Evolutionary conservation across 2,888 invertebrate genomes (phyloP).

Genomic region (Clanis bilineata): DNA sequence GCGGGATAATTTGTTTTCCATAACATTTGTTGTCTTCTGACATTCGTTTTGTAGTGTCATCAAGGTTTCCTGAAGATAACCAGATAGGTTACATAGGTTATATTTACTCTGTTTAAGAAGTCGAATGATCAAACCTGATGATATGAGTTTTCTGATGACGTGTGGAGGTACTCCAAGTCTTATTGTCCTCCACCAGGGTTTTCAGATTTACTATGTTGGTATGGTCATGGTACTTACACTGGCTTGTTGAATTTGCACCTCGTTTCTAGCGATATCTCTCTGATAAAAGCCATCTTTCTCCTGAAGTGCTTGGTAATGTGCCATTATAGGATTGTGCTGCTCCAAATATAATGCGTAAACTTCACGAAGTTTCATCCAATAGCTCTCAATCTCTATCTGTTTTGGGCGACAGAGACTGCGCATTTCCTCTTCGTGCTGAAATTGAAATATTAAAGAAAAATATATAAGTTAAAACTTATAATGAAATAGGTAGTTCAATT

Average conservation of each 20-base stretch:
- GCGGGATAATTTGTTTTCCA: conserved; percentile 69
- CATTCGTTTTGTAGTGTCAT: conserved; percentile 75
- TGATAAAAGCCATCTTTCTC: conserved; percentile 80
- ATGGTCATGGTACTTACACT: conserved; percentile 42
- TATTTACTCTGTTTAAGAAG: no score
- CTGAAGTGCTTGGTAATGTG: conserved; percentile 59
- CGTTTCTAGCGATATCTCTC: conserved; percentile 71
- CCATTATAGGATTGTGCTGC: conserved; percentile 71
- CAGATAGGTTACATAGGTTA: neutral
- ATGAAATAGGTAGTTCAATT: no score
- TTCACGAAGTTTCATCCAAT: conserved; percentile 62
- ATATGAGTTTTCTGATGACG: no score
- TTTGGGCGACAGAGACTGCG: conserved; percentile 64
- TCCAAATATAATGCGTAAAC: conserved; percentile 65
- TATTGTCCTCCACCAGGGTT: no score
- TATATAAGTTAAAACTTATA: no score
- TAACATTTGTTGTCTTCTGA: conserved; percentile 64
- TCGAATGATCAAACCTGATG: no score
- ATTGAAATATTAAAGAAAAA: neutral
- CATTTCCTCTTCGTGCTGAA: conserved; percentile 72
- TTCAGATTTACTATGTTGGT: no score
- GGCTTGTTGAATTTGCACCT: conserved; percentile 58
- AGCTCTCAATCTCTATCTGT: conserved; percentile 64
- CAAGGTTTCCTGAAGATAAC: conserved; percentile 54
- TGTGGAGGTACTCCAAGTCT: no score